These are phyloP conservation scores for Listrodromus nycthemerus DNA, from an alignment of 2,888 invertebrate genomes.

Conservation along the genomic window DNA sequence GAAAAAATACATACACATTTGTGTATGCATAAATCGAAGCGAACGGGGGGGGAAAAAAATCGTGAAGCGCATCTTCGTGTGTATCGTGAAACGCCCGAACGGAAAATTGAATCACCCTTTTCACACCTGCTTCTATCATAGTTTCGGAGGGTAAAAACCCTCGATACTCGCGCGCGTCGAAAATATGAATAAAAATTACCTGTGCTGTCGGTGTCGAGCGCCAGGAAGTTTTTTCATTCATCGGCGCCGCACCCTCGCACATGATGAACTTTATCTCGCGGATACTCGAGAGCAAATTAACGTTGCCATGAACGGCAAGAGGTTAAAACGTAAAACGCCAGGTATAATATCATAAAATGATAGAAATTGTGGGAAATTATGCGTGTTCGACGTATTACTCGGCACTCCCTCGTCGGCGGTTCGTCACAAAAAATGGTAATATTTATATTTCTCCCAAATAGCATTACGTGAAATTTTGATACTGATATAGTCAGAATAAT, in stretches of 20 bases:
- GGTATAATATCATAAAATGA: slow-evolving; percentile 41
- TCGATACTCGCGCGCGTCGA: slow-evolving; percentile 23
- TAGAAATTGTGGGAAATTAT: slow-evolving; percentile 29
- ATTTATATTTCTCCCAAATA: slow-evolving; percentile 27
- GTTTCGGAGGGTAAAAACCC: slow-evolving; percentile 1
- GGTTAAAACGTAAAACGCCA: slow-evolving; percentile 16
- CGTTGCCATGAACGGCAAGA: not conserved
- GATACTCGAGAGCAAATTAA: slow-evolving; percentile 26
- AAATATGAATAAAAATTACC: slow-evolving; percentile 50
- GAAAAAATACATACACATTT: not conserved
- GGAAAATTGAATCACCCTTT: slow-evolving; percentile 44
- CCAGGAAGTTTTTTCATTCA: slow-evolving; percentile 45
- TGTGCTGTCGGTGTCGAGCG: slow-evolving; percentile 14
- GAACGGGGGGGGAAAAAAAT: not conserved
- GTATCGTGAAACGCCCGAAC: slow-evolving; percentile 8
- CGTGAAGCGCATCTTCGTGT: slow-evolving; percentile 15
- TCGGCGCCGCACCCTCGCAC: not conserved
- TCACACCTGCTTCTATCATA: not conserved
- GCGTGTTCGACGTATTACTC: not conserved
- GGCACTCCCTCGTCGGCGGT: not conserved
- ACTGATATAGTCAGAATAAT: not conserved
- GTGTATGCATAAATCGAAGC: slow-evolving; percentile 3
- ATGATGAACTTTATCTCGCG: slow-evolving; percentile 25
- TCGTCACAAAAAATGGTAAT: not conserved
- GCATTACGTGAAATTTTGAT: not conserved